Base-by-base conservation (phyloP, 2,113 vertebrate species). In the Hippocampus mohnikei region DNA sequence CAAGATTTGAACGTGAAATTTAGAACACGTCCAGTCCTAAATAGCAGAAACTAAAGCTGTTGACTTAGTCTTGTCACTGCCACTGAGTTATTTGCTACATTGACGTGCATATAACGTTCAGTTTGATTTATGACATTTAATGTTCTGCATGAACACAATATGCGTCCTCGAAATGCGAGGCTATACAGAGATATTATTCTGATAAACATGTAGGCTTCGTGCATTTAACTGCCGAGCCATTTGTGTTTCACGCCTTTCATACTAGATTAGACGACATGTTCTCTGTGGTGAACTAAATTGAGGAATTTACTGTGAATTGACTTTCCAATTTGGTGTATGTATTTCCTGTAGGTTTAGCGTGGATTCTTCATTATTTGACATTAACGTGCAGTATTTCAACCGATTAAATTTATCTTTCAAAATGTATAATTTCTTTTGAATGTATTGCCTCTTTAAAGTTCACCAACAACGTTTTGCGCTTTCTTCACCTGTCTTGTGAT, bases 1-100 rank as follows among this genome's bases (percentile, higher is more conserved):
- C 48, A 63, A 46, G 58, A 52, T 62, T 75, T 93, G 92, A 92
- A 93, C 93, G 93, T 93, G 91, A 94, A 94, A 96, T 94, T 95
- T 94, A 94, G 90, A 91, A 92, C 90, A 79, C 84, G 94, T 94
- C 89, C 94, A 93, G 93, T 91, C 91, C 91, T 92, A 93, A 94
- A 94, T 91, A 93, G 91, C 92, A 92, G 91, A 93, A 93, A 93
- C 89, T 92, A 87, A 90, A 91, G 83, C 93, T 92, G 88, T 88
- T 93, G 93, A 93, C 94, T 95, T 93, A 94, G 93, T 92, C 93
- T 93, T 91, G 90, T 89, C 88, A 87, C 33, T 78, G 84, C 80
- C 88, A 46, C 83, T 84, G 78, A 77, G 81, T 77, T 67, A 69
- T 77, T 20, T 1, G 71, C 81, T 69, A 62, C 64, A 76, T 75